Evolutionary conservation across 2,888 invertebrate species (phyloP), one percentile per base, ranked within the genome.

Genomic region (Tenthredo distinguenda): DNA sequence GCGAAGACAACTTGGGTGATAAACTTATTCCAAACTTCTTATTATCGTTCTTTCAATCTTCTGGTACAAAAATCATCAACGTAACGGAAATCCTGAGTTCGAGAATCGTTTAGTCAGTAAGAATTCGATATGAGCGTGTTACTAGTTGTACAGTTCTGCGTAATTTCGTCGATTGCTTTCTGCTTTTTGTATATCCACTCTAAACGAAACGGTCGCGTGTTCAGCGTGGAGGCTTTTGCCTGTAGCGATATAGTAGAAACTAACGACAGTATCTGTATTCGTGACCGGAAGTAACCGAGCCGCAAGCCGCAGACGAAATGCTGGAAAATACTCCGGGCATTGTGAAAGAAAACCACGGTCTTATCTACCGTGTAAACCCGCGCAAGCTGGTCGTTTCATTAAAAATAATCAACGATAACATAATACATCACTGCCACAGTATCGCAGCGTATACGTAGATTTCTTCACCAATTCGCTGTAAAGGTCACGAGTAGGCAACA

Each of bases 201-300:
- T 68, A 5, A 68, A 34, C 31, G 34, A 81, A 21, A 62, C 10
- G 81, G 3, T 81, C 21, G 79, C 79, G 79, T 62, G 79, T 81
- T 18, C 7, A 77, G 31, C 50, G 76, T 43, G 15, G 31, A 50
- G 77, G 9, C 34, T 55, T 77, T 50, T 55, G 77, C 55, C 55
- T 7, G 6, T 18, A 77, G 77, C 77, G 77, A 55, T 77, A 77
- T 77, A 77, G 0, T 50, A 18, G 55, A 34, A 77, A 55, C 55
- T 50, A 77, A 81, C 79, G 79, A 58, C 62, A 31, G 2, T 62
- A 21, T 26, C 12, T 40, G 81, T 62, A 34, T 81, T 62, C 81
- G 81, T 81, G 81, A 81, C 81, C 81, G 81, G 81, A 81, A 81
- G 26, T 62, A 37, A 50, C 40, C 21, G 15, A 62, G 81, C 81